Conservation (phyloP, 1,140 invertebrate genomes). For the Trachymyrmex septentrionalis region DNA sequence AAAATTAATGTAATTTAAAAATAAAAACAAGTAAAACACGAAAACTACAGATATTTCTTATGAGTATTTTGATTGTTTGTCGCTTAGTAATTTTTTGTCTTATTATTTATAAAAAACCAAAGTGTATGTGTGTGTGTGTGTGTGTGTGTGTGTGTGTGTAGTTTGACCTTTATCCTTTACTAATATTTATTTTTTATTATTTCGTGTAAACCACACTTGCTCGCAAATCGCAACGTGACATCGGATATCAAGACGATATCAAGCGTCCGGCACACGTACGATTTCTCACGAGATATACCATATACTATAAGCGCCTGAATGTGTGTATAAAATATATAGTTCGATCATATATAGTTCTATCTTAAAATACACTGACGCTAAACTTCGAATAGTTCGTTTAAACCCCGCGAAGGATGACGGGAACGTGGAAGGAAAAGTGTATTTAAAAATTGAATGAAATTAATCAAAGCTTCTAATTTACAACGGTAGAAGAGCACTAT, state of each 20-base stretch:
- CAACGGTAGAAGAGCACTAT: background rate
- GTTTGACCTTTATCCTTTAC: background rate
- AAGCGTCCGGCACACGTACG: slow-evolving; percentile 34
- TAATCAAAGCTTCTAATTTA: slow-evolving; percentile 56
- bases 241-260: slow-evolving; percentile 36
- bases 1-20: background rate
- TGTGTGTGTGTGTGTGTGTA: too few species aligned
- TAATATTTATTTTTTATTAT: slow-evolving; percentile 4
- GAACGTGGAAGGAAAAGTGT: slow-evolving; percentile 3
- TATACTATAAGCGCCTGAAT: slow-evolving; percentile 25
- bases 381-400: slow-evolving; percentile 30
- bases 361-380: slow-evolving; percentile 15
- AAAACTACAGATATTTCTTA: background rate
- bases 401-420: background rate
- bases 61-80: background rate
- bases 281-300: slow-evolving; percentile 15
- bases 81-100: slow-evolving; percentile 18
- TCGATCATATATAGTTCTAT: slow-evolving; percentile 16
- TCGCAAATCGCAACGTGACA: slow-evolving; percentile 26
- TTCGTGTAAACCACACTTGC: slow-evolving; percentile 17
- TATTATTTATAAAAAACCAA: slow-evolving; percentile 20
- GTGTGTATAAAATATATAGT: slow-evolving; percentile 17
- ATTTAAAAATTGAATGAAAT: slow-evolving; percentile 55
- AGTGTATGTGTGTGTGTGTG: too few species aligned
- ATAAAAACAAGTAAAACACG: background rate